These are phyloP conservation scores for Pseudochaenichthys georgianus DNA, from an alignment of 2,797 vertebrate species.

Conservation along the genomic window DNA sequence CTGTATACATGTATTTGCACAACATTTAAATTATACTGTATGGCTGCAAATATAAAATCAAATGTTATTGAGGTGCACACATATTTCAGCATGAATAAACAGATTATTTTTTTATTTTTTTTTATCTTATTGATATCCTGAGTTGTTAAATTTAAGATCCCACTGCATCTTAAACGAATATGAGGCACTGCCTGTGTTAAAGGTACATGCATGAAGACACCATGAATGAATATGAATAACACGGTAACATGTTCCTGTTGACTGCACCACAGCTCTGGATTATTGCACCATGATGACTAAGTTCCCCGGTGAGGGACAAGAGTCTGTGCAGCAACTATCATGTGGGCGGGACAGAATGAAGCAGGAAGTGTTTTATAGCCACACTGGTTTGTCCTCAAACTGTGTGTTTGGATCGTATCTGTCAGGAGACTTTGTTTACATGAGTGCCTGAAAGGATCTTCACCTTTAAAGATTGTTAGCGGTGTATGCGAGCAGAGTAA, in stretches of 20 bases:
- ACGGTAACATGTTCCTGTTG: neutral
- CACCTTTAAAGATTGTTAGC: neutral
- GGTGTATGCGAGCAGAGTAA: neutral
- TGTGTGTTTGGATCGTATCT: constrained; percentile 3
- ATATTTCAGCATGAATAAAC: neutral
- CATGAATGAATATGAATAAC: too few species aligned
- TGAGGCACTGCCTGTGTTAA: neutral
- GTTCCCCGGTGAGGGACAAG: neutral
- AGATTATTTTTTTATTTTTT: neutral
- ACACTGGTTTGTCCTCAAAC: neutral
- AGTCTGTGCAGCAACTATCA: neutral
- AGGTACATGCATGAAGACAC: neutral
- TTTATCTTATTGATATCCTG: neutral
- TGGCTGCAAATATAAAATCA: neutral
- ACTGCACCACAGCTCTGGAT: neutral
- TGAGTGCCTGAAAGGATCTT: neutral
- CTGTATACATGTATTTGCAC: neutral
- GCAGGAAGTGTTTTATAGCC: constrained; percentile 19
- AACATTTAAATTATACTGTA: neutral
- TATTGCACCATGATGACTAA: neutral
- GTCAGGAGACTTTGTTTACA: neutral
- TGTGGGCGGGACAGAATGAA: constrained; percentile 22
- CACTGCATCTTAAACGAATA: neutral
- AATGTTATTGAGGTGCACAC: neutral
- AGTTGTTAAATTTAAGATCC: neutral